Percentiles rank a stretch among this genome's conserved stretches.
Evolutionary conservation across 2,888 invertebrate species (phyloP).

Genomic region (Amiota mariae): DNA sequence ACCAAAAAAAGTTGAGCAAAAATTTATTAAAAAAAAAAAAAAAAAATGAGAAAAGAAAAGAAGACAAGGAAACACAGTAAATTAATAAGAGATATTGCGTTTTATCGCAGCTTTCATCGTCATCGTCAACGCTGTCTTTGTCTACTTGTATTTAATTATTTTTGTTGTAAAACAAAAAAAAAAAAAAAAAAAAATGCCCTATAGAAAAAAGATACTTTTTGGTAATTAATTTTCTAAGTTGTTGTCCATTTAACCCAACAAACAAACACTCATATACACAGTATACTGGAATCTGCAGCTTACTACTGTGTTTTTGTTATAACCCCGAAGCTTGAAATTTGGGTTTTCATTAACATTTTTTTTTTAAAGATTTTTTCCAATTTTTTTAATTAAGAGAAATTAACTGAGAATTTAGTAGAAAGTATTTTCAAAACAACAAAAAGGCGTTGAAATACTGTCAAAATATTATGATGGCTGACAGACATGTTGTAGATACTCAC

Average conservation of each 20-base stretch:
- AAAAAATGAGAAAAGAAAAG: slow-evolving; percentile 34
- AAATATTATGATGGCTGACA: neutral
- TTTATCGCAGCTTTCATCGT: slow-evolving; percentile 61
- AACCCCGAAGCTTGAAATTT: too few relatives aligned
- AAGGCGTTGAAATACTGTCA: slow-evolving; percentile 5
- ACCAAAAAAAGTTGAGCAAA: slow-evolving; percentile 42
- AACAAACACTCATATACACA: too few relatives aligned
- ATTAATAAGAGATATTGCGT: slow-evolving; percentile 33
- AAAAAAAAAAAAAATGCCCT: neutral
- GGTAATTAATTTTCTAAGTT: slow-evolving; percentile 15
- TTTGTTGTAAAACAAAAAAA: slow-evolving; percentile 10
- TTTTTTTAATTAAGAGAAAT: slow-evolving; percentile 5
- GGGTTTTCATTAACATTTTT: too few relatives aligned
- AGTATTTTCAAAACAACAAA: slow-evolving; percentile 3
- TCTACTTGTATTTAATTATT: slow-evolving; percentile 3
- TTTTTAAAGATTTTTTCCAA: neutral
- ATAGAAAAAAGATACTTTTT: neutral
- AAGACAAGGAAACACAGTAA: slow-evolving; percentile 3
- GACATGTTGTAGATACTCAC: too few relatives aligned
- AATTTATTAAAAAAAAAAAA: slow-evolving; percentile 54
- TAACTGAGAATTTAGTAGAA: neutral
- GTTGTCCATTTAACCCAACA: too few relatives aligned
- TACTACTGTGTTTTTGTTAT: neutral
- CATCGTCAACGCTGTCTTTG: slow-evolving; percentile 32
- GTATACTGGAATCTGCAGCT: too few relatives aligned